Base-by-base conservation (phyloP, 2,113 vertebrate genomes). In the Xyliphius kryptos region DNA sequence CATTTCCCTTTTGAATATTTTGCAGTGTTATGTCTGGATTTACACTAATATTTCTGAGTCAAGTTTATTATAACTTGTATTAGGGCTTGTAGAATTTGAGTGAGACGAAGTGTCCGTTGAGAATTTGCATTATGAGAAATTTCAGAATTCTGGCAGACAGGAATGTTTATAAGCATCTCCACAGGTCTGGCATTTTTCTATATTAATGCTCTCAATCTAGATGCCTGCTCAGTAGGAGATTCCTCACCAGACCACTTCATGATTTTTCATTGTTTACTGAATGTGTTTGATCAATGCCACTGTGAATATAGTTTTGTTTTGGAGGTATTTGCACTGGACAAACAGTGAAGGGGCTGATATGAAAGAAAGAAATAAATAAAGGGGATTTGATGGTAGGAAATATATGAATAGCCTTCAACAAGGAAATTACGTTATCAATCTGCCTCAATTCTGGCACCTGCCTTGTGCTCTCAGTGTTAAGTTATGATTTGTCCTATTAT, bases 101-200 rank as follows among this genome's bases (percentile, higher is more conserved):
- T 11, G n/a, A 64, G 52, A 67, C 44, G 60, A 79, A 65, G 26
- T 52, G 74, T 77, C 73, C 40, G 67, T 61, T 68, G 58, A 62
- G 70, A 69, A 55, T 68, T 71, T 79, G 41, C 32, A 46, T 56
- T 56, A 53, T 77, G 76, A 80, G 71, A 56, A 73, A 73, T 66
- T 71, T 68, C 59, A 19, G 67, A 76, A 79, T 76, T 44, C 55
- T 26, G 53, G 32, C 20, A 43, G 73, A 73, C 59, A 8, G 61
- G 69, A 52, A 71, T 74, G 71, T 67, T 76, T 61, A 77, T 66
- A 65, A 69, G 67, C 52, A 58, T 21, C 69, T 66, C 56, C 64
- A 69, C 72, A 68, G 76, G 37, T 38, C 40, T 56, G 52, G 22
- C 38, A 41, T 57, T 58, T 66, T 66, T 71, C 41, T 62, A 13